These are phyloP conservation scores for Drosophila oshimai DNA, from an alignment of 1,140 invertebrate genomes.

Conservation along the genomic window DNA sequence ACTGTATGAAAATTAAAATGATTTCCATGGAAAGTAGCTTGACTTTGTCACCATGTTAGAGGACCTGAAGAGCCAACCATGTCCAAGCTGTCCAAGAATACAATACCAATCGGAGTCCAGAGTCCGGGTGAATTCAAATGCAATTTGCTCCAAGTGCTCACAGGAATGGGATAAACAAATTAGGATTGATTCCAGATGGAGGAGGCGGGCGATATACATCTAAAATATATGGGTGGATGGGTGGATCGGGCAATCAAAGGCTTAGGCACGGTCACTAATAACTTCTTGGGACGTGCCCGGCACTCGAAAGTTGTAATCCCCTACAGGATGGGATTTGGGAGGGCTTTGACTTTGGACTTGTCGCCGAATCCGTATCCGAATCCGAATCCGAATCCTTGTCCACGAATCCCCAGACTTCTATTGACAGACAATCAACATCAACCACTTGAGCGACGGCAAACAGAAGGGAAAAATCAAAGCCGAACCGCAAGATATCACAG, in stretches of 20 bases:
- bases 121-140: slow-evolving; percentile 52
- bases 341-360: too few relatives aligned
- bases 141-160: slow-evolving; percentile 64
- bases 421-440: slow-evolving; percentile 79
- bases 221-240: not conserved
- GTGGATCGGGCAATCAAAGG: slow-evolving; percentile 64
- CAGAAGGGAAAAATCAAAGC: slow-evolving; percentile 61
- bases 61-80: not conserved
- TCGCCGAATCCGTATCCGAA: not conserved
- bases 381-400: not conserved
- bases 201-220: not conserved
- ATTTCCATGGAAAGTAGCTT: slow-evolving; percentile 23
- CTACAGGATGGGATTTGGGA: too few relatives aligned
- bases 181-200: slow-evolving; percentile 10
- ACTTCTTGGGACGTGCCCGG: slow-evolving; percentile 59
- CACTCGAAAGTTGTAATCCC: slow-evolving; percentile 61
- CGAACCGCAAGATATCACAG: slow-evolving; percentile 70
- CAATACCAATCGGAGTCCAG: not conserved
- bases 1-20: slow-evolving; percentile 16
- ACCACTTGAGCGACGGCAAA: slow-evolving; percentile 53
- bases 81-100: not conserved
- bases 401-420: slow-evolving; percentile 52
- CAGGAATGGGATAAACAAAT: slow-evolving; percentile 54
- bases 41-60: slow-evolving; percentile 37
- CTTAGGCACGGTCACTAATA: slow-evolving; percentile 66